Conservation (phyloP, 2,113 vertebrate species). For the Hippocampus abdominalis region DNA sequence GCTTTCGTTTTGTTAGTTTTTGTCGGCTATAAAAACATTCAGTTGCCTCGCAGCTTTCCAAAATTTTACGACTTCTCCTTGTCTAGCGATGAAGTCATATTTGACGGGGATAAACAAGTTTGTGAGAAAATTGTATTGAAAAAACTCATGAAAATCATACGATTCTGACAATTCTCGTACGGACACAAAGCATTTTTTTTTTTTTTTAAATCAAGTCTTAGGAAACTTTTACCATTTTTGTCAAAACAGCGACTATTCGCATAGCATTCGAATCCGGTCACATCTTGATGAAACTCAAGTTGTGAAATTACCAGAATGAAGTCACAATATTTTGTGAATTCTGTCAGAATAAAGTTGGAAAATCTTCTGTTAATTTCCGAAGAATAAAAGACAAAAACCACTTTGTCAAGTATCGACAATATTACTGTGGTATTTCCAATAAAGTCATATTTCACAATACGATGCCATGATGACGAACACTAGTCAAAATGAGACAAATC, state of each 20-base stretch:
- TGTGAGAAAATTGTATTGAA: neutral
- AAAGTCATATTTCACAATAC: conserved; percentile 17
- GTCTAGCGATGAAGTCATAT: neutral
- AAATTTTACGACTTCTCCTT: neutral
- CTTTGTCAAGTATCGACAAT: neutral
- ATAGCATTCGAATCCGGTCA: too few species aligned
- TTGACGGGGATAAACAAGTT: neutral
- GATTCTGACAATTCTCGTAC: neutral
- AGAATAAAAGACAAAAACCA: neutral
- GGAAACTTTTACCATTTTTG: too few species aligned
- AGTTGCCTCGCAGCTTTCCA: conserved; percentile 8
- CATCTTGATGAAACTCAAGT: too few species aligned
- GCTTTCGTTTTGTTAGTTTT: neutral
- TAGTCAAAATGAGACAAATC: neutral
- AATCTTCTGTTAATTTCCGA: too few species aligned
- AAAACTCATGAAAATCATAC: neutral
- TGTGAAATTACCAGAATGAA: too few species aligned
- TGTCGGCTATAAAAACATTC: conserved; percentile 45
- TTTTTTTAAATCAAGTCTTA: too few species aligned
- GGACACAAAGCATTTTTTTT: neutral
- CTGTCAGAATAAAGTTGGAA: too few species aligned
- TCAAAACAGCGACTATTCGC: too few species aligned
- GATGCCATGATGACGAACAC: too few species aligned
- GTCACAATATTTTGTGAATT: too few species aligned
- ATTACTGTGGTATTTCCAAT: conserved; percentile 30